Base-by-base conservation (phyloP, 2,113 vertebrate genomes). In the Pogona vitticeps region DNA sequence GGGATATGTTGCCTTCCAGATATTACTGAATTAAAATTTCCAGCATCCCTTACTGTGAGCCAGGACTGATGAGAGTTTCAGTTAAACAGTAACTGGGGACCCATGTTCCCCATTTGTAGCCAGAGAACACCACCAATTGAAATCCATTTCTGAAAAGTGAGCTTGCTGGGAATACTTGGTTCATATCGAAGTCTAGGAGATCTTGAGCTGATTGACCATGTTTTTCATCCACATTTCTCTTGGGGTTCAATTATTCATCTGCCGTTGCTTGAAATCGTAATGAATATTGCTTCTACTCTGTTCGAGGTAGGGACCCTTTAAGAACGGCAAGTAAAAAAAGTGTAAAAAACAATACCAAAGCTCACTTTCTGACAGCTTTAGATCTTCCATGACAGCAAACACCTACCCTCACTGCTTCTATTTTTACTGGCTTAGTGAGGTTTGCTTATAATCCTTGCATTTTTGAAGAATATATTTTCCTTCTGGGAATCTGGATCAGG, bases 391-490 rank as follows among this genome's bases (percentile, higher is more conserved):
- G 88, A 88, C 85, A 84, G 86, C 0, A 0, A 21, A 2, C 38
- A 84, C 70, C 1, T 36, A 56, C 0, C 0, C 76, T 89, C 76
- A 7, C 36, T 89, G 63, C n/a, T 61, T 0, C 0, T 77, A 1
- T 82, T 94, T 91, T 73, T n/a, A 82, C 77, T 84, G 0, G 1
- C 80, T 68, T 85, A 38, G 85, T 82, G 88, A 88, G 83, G 52
- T 40, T 88, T 63, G 68, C 71, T 87, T 78, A 86, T 90, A 86
- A 87, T 81, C 87, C 85, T 87, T 68, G n/a, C 67, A 83, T 56
- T 80, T 67, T 80, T 84, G 76, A 76, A 91, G 90, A 92, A 85
- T 0, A 86, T 85, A 85, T 90, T 1, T 14, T 67, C 78, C 77
- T 84, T 89, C 82, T 33, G 86, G 67, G 83, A 85, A 83, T 94